A percentile compares a stretch with the other conserved stretches of the same genome.
phyloP scores from a whole-genome alignment of 2,113 vertebrate species.

The Propithecus coquereli region DNA sequence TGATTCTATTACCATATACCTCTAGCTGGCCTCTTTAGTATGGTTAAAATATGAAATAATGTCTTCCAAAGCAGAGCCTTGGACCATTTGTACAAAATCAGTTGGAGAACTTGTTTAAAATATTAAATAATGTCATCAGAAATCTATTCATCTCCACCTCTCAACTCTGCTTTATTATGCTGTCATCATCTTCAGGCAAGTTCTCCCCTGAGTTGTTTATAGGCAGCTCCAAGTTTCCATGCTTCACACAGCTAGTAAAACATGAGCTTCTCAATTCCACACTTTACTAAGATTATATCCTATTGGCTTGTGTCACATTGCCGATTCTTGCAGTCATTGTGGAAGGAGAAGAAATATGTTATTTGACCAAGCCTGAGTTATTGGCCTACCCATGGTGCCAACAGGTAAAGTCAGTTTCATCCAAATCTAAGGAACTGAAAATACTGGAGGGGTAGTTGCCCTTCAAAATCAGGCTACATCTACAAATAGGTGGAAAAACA shows the following conservation, averaged over 20 bases:
- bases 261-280: background rate
- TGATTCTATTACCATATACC: background rate
- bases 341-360: background rate
- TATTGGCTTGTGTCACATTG: rapidly evolving
- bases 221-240: background rate
- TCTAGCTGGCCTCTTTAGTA: background rate
- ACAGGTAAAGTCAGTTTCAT: background rate
- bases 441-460: background rate
- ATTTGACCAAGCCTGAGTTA: background rate
- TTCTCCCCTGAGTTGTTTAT: background rate
- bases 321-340: background rate
- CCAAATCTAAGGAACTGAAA: background rate
- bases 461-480: background rate
- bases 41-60: background rate
- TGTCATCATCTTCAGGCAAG: background rate
- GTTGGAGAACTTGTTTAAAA: background rate
- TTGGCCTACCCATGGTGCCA: background rate
- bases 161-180: background rate
- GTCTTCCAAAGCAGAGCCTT: background rate
- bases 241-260: background rate
- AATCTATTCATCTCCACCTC: background rate
- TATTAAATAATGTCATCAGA: background rate
- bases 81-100: background rate
- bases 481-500: background rate
- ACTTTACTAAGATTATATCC: background rate